A percentile compares a stretch with the other conserved stretches of the same genome.
Evolutionary conservation across 2,888 invertebrate species (phyloP).

Genomic region (Molorchus minor): DNA sequence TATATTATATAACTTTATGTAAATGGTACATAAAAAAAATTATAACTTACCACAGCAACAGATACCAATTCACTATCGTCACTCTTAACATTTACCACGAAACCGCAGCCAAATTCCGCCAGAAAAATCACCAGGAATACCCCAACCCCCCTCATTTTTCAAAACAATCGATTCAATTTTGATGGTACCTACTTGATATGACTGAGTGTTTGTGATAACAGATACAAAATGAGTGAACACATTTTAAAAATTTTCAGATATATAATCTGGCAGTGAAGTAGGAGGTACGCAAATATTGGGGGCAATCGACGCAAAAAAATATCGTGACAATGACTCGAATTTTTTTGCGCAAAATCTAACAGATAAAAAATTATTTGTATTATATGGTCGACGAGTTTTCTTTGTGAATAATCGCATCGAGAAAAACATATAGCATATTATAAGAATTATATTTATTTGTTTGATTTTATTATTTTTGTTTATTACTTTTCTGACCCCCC

Average conservation of each 20-base stretch:
- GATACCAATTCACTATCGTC: conserved; percentile 17
- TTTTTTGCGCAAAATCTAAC: no score
- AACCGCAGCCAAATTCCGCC: not conserved
- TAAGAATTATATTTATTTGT: no score
- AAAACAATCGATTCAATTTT: no score
- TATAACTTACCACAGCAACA: conserved; percentile 1
- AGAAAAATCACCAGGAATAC: not conserved
- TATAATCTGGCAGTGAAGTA: not conserved
- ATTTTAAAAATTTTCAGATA: not conserved
- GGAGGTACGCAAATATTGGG: not conserved
- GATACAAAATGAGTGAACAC: not conserved
- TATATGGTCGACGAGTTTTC: no score
- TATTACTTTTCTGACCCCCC: no score
- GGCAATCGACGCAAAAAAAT: not conserved
- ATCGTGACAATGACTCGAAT: no score
- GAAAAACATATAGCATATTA: no score
- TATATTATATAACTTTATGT: no score
- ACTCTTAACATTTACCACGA: not conserved
- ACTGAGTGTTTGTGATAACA: not conserved
- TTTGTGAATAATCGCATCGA: no score
- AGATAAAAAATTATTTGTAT: no score
- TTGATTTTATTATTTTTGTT: no score
- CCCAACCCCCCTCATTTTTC: not conserved
- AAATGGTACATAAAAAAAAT: not conserved
- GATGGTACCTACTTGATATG: no score